phyloP scores from a whole-genome alignment of 2,113 vertebrate species.

The Centrocercus urophasianus region DNA sequence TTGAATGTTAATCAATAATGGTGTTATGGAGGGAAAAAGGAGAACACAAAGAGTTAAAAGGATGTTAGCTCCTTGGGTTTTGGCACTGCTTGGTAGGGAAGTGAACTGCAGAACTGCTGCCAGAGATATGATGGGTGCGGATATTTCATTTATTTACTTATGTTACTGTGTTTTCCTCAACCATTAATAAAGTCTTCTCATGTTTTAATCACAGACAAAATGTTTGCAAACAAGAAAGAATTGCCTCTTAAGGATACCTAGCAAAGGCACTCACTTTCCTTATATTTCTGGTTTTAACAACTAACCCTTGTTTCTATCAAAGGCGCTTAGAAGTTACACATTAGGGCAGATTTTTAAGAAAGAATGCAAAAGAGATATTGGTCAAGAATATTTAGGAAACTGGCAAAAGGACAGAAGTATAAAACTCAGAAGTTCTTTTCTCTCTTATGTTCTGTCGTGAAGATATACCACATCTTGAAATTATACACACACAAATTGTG shows the following conservation, averaged over 20 bases:
- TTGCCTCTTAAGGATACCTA: background rate
- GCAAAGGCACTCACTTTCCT: background rate
- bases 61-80: constrained; percentile 43
- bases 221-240: constrained; percentile 22
- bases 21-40: background rate
- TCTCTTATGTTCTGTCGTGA: background rate
- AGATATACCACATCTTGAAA: background rate
- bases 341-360: background rate
- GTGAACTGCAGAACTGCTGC: constrained; percentile 7
- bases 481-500: background rate
- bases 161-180: constrained; percentile 22
- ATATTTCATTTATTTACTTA: constrained; percentile 55
- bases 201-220: constrained; percentile 7
- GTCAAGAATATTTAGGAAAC: constrained; percentile 4
- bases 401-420: background rate
- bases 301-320: background rate
- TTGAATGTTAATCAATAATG: background rate
- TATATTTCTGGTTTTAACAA: background rate
- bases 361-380: background rate
- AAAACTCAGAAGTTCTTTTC: background rate
- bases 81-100: background rate
- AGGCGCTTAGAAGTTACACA: background rate
- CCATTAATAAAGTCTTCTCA: constrained; percentile 4
- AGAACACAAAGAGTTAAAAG: constrained; percentile 30
- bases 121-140: constrained; percentile 47